A percentile compares a stretch with the other conserved stretches of the same genome.
These are phyloP conservation scores for Protonemura montana DNA, from an alignment of 2,888 invertebrate genomes.

Conservation along the genomic window DNA sequence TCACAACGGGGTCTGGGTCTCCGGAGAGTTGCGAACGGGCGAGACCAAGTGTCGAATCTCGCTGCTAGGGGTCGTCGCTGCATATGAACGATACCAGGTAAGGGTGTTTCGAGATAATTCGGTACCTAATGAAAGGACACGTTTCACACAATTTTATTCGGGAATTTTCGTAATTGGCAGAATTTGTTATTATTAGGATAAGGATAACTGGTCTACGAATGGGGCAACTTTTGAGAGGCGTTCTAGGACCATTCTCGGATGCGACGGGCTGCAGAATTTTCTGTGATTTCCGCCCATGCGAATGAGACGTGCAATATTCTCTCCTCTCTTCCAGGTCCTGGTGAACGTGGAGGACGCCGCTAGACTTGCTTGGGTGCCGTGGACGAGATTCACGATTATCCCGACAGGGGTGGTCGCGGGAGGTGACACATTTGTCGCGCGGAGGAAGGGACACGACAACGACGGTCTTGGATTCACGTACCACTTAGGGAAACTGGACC, in stretches of 20 bases:
- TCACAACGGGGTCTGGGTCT: conserved; percentile 76
- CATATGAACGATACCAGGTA: conserved; percentile 53
- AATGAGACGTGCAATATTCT: not conserved
- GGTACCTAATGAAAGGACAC: not conserved
- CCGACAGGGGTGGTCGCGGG: conserved; percentile 74
- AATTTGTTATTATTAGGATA: no score
- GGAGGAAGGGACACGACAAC: conserved; percentile 56
- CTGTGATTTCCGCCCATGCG: not conserved
- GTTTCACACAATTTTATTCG: not conserved
- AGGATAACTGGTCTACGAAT: no score
- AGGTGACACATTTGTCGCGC: conserved; percentile 60
- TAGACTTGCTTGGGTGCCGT: conserved; percentile 77
- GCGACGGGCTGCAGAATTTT: no score
- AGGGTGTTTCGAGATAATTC: not conserved
- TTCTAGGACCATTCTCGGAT: no score
- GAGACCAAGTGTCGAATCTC: conserved; percentile 56
- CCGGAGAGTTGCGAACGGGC: conserved; percentile 71
- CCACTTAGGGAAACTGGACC: conserved; percentile 76
- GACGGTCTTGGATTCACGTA: conserved; percentile 60
- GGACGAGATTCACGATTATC: conserved; percentile 70
- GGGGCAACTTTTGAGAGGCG: no score
- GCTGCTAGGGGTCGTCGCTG: conserved; percentile 51
- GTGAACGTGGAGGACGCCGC: conserved; percentile 81
- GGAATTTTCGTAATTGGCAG: no score
- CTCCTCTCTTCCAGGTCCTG: conserved; percentile 70